Evolutionary conservation across 2,888 invertebrate species (phyloP).

Genomic region (Geophilus truncorum): DNA sequence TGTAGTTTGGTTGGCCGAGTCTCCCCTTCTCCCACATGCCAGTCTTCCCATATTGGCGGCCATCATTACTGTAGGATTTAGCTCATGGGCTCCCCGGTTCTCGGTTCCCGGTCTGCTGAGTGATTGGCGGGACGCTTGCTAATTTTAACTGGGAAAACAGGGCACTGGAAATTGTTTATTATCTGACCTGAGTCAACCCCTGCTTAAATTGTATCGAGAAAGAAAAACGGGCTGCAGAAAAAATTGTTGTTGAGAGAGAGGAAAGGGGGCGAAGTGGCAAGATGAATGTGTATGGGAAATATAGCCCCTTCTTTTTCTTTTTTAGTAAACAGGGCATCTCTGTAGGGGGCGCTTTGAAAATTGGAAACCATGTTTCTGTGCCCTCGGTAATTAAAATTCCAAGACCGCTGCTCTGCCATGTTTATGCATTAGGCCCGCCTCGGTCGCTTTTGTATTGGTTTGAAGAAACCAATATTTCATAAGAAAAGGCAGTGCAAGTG

Average conservation of each 20-base stretch:
- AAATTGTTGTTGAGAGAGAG: background rate
- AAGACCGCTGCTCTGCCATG: background rate
- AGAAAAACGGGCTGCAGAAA: background rate
- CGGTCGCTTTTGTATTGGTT: background rate
- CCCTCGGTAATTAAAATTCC: background rate
- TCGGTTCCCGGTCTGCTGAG: too few relatives aligned
- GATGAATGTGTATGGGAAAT: background rate
- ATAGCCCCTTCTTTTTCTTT: background rate
- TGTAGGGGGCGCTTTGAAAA: background rate
- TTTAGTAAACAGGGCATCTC: background rate
- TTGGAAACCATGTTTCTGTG: background rate
- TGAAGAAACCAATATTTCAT: background rate
- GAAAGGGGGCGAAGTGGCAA: background rate
- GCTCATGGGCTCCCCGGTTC: background rate
- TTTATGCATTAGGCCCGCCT: background rate
- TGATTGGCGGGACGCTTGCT: constrained; percentile 25
- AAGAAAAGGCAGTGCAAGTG: background rate
- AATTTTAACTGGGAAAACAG: background rate
- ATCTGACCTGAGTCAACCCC: background rate
- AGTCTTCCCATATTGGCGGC: background rate
- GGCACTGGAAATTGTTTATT: constrained; percentile 29
- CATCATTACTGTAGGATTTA: background rate
- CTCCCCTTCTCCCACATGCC: background rate
- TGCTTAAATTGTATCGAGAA: constrained; percentile 30
- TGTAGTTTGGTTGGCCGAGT: background rate